Conservation (phyloP, 2,888 invertebrate species). For the Philonicus albiceps region DNA sequence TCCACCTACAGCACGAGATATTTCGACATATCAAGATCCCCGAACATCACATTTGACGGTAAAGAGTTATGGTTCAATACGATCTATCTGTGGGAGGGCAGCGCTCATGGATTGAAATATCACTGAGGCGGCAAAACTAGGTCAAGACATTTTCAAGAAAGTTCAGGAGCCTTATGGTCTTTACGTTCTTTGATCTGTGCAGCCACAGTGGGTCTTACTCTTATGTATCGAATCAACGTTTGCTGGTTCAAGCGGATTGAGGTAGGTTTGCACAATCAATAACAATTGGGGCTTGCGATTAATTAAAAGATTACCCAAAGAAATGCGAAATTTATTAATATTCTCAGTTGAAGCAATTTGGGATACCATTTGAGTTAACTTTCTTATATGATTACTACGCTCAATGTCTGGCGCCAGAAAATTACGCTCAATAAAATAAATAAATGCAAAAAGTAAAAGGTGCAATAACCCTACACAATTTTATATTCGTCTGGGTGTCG, state of each 20-base stretch:
- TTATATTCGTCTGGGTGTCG: background rate
- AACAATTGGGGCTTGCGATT: background rate
- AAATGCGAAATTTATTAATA: background rate
- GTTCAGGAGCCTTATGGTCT: background rate
- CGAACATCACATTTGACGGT: conserved; percentile 15
- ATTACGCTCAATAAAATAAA: background rate
- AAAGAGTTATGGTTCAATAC: conserved; percentile 25
- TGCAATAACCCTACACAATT: background rate
- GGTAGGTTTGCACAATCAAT: background rate
- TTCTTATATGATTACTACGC: background rate
- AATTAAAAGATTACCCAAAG: background rate
- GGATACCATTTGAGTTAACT: background rate
- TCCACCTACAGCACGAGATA: conserved; percentile 17
- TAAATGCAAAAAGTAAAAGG: background rate
- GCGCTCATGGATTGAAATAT: conserved; percentile 3
- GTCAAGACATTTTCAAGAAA: conserved; percentile 6
- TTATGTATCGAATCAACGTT: background rate
- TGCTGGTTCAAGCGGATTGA: background rate
- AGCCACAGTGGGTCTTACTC: background rate
- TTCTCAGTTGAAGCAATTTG: background rate
- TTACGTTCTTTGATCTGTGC: background rate
- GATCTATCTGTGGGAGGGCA: conserved; percentile 16
- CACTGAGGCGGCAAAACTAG: background rate
- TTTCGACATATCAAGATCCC: conserved; percentile 32
- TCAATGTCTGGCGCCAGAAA: background rate